phyloP scores from a whole-genome alignment of 2,113 vertebrate genomes.

The Megaceryle torquata region DNA sequence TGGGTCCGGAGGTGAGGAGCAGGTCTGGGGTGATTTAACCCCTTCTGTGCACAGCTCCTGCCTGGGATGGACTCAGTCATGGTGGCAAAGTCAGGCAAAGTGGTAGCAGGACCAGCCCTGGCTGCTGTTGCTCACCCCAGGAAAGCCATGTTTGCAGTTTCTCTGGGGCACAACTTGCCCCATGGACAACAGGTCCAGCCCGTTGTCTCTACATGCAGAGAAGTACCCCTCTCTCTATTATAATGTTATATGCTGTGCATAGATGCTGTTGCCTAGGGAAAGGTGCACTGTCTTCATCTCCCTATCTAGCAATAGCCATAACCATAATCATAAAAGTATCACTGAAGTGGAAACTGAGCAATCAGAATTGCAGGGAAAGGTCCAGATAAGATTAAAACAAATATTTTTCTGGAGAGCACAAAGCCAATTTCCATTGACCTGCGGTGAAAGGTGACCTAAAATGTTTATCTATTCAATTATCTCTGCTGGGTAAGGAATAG shows the following conservation, averaged over 20 bases:
- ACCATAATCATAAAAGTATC: not conserved
- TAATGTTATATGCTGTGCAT: not conserved
- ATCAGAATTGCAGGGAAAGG: not conserved
- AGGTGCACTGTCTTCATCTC: not conserved
- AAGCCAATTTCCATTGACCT: not conserved
- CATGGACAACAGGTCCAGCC: not conserved
- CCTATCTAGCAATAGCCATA: not conserved
- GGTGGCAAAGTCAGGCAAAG: not conserved
- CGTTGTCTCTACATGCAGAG: not conserved
- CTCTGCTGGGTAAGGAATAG: not conserved
- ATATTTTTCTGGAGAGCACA: not conserved
- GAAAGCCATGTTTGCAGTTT: not conserved
- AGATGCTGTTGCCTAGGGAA: not conserved
- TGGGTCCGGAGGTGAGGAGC: not conserved
- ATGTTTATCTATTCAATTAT: not conserved
- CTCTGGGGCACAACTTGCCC: not conserved
- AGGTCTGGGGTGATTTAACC: not conserved
- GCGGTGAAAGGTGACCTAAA: slow-evolving; percentile 4
- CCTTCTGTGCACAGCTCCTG: not conserved
- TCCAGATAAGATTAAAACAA: slow-evolving; percentile 16
- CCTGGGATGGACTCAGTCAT: not conserved
- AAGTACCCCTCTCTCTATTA: not conserved
- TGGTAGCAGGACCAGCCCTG: not conserved
- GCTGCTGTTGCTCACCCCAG: fast-evolving
- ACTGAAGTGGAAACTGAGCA: not conserved